Evolutionary conservation across 64 coral and sea anemone genomes (phyloP).

Genomic region (Stichodactyla helianthus): DNA sequence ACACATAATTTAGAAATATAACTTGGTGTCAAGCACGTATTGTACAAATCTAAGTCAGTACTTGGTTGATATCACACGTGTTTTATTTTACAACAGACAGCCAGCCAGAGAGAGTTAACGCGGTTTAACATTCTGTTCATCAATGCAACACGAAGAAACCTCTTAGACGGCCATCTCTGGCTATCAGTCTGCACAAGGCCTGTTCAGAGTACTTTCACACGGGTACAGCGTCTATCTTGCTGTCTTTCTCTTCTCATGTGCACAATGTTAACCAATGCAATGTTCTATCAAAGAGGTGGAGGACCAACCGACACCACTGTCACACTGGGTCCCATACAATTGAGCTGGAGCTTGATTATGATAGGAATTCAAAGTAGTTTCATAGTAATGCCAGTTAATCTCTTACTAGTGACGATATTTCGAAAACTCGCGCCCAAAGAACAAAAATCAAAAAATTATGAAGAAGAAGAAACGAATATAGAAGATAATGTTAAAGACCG

Average conservation of each 20-base stretch:
- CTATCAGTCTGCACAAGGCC: conserved; percentile 80
- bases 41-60: neutral
- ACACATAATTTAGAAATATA: neutral
- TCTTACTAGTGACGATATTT: conserved; percentile 70
- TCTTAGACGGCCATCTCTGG: conserved; percentile 84
- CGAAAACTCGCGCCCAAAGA: conserved; percentile 58
- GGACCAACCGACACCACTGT: conserved; percentile 15
- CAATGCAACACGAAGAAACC: conserved; percentile 79
- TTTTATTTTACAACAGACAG: conserved; percentile 35
- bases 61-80: neutral
- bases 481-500: neutral
- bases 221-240: conserved; percentile 77
- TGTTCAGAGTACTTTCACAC: conserved; percentile 69
- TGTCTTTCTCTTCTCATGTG: conserved; percentile 62
- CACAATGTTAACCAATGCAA: conserved; percentile 85
- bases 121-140: conserved; percentile 84
- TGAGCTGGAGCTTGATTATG: conserved; percentile 58
- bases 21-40: neutral
- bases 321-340: conserved; percentile 46
- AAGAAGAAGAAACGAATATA: neutral
- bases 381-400: conserved; percentile 67
- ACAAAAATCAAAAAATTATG: conserved; percentile 32
- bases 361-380: conserved; percentile 82
- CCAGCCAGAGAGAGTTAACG: conserved; percentile 68
- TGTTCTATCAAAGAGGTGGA: conserved; percentile 76